Conservation (phyloP, 2,113 vertebrate species). For the Apodemus sylvaticus region DNA sequence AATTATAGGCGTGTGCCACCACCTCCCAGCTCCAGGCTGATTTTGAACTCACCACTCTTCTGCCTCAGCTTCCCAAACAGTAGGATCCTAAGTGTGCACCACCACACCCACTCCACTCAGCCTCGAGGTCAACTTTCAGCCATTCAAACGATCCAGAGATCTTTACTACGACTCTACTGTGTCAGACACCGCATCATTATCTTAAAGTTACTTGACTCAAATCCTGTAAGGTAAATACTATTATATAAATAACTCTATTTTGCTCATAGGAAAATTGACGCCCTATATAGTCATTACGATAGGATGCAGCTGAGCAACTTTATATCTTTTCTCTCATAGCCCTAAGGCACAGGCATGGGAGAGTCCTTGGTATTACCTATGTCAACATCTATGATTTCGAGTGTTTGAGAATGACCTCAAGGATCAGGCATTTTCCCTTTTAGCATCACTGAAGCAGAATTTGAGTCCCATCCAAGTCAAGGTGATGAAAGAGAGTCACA, state of each 20-base stretch:
- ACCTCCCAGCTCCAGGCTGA: too few relatives aligned
- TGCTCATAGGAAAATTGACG: not conserved
- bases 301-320: constrained; percentile 13
- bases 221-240: not conserved
- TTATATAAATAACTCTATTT: not conserved
- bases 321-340: not conserved
- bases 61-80: not conserved
- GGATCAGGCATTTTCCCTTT: not conserved
- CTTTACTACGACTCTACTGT: not conserved
- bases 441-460: not conserved
- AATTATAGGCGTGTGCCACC: too few relatives aligned
- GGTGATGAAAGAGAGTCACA: not conserved
- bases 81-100: not conserved
- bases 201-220: constrained; percentile 22
- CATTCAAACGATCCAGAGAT: not conserved
- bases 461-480: not conserved
- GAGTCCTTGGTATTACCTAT: not conserved
- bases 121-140: not conserved
- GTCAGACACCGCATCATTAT: not conserved
- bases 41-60: not conserved
- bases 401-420: constrained; percentile 10
- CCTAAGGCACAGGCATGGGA: not conserved
- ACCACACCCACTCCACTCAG: too few relatives aligned
- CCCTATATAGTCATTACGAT: not conserved
- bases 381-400: constrained; percentile 21